Conservation (phyloP, 2,888 invertebrate genomes). For the Achlya flavicornis region DNA sequence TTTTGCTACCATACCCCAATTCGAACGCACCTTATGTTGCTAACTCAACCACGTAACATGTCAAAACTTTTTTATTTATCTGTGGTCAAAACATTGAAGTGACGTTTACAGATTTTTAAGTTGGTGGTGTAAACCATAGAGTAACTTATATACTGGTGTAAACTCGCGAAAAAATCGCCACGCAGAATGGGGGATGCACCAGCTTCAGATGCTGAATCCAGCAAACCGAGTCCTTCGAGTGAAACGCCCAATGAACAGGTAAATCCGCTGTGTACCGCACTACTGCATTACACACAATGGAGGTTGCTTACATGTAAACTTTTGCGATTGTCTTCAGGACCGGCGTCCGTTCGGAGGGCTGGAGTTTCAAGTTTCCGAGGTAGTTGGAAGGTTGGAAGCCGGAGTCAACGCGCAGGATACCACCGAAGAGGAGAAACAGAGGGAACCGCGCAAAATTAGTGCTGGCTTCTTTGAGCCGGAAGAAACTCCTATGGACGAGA, state of each 20-base stretch:
- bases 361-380: slow-evolving; percentile 89
- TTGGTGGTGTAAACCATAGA: slow-evolving; percentile 56
- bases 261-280: slow-evolving; percentile 32
- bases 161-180: slow-evolving; percentile 70
- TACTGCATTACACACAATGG: not conserved
- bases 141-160: too few relatives aligned
- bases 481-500: slow-evolving; percentile 84
- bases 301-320: slow-evolving; percentile 19
- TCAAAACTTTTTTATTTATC: not conserved
- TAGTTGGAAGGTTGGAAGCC: slow-evolving; percentile 88
- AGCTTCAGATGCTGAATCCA: slow-evolving; percentile 65
- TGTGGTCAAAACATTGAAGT: slow-evolving; percentile 74
- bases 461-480: slow-evolving; percentile 81
- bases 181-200: slow-evolving; percentile 80
- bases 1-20: too few relatives aligned
- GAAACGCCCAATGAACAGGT: slow-evolving; percentile 62
- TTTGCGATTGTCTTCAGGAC: slow-evolving; percentile 71
- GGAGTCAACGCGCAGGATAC: slow-evolving; percentile 79
- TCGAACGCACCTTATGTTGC: too few relatives aligned
- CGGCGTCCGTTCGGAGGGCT: slow-evolving; percentile 86
- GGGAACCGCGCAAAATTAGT: slow-evolving; percentile 77
- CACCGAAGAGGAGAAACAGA: slow-evolving; percentile 68
- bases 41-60: not conserved
- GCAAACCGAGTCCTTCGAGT: slow-evolving; percentile 55
- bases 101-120: slow-evolving; percentile 81